Evolutionary conservation across 2,797 vertebrate species (phyloP).

Genomic region (Sebastiscus tertius): DNA sequence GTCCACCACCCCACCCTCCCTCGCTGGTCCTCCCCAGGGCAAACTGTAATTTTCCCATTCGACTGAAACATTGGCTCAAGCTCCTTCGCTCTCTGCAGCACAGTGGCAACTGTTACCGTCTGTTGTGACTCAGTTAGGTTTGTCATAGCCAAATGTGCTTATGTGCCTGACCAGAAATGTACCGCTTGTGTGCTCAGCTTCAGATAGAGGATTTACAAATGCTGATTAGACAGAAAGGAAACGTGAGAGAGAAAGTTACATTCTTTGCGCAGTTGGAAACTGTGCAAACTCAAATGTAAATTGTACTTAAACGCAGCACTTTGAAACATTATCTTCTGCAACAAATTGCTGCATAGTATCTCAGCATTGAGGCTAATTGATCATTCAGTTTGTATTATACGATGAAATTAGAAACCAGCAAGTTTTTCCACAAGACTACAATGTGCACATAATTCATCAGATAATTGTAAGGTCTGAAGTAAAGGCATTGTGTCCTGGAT

Average conservation of each 20-base stretch:
- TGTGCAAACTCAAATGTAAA: neutral
- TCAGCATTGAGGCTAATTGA: neutral
- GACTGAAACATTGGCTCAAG: constrained; percentile 55
- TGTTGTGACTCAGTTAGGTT: constrained; percentile 72
- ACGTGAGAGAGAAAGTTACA: neutral
- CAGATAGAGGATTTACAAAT: constrained; percentile 29
- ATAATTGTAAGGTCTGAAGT: neutral
- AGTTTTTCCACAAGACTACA: neutral
- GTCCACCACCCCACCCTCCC: neutral
- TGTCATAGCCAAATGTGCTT: constrained; percentile 61
- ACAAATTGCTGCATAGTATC: neutral
- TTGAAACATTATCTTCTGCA: neutral
- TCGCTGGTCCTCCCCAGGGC: constrained; percentile 35
- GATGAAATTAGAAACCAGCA: neutral
- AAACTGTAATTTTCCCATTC: constrained; percentile 64
- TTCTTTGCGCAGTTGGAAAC: neutral
- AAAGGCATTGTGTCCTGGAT: neutral
- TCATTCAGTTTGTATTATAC: neutral
- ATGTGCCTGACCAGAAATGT: constrained; percentile 47
- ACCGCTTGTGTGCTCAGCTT: constrained; percentile 28
- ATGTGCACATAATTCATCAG: neutral
- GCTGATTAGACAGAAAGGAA: neutral
- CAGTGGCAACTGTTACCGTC: constrained; percentile 68
- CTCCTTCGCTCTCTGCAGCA: constrained; percentile 47
- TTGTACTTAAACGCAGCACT: neutral